Conservation (phyloP, 2,888 invertebrate genomes). For the Drosophila macrospina region DNA sequence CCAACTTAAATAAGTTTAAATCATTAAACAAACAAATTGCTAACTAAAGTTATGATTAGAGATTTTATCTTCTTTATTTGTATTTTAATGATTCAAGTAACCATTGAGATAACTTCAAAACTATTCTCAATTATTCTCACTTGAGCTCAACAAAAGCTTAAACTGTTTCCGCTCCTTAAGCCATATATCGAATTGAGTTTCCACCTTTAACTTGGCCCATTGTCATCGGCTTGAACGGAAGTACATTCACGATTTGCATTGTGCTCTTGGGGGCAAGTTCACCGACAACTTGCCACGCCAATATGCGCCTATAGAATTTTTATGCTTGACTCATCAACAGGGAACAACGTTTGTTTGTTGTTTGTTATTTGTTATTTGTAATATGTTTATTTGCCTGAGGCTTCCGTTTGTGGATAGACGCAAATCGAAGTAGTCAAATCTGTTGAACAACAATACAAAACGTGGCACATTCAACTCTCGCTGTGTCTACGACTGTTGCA, state of each 20-base stretch:
- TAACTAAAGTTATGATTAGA: neutral
- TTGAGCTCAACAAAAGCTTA: neutral
- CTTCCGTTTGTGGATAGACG: constrained; percentile 49
- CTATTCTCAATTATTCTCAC: neutral
- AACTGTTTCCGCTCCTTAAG: constrained; percentile 10
- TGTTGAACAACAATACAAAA: constrained; percentile 27
- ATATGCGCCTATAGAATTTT: constrained; percentile 58
- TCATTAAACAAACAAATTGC: neutral
- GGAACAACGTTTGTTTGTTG: constrained; percentile 22
- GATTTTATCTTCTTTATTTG: too few species aligned
- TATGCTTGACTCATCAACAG: constrained; percentile 65
- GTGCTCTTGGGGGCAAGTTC: constrained; percentile 38
- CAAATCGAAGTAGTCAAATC: constrained; percentile 45
- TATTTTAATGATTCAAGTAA: neutral
- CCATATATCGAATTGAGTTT: neutral
- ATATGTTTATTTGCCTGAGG: constrained; percentile 42
- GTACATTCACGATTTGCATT: constrained; percentile 53
- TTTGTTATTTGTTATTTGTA: constrained; percentile 29
- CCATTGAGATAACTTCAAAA: neutral
- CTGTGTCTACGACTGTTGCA: constrained; percentile 42
- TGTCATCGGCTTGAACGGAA: constrained; percentile 51
- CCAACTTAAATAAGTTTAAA: neutral
- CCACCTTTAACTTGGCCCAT: constrained; percentile 16
- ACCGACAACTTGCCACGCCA: constrained; percentile 31
- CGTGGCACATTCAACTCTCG: constrained; percentile 21